Evolutionary conservation across 2,113 vertebrate genomes (phyloP).

Genomic region (Pelobates fuscus): DNA sequence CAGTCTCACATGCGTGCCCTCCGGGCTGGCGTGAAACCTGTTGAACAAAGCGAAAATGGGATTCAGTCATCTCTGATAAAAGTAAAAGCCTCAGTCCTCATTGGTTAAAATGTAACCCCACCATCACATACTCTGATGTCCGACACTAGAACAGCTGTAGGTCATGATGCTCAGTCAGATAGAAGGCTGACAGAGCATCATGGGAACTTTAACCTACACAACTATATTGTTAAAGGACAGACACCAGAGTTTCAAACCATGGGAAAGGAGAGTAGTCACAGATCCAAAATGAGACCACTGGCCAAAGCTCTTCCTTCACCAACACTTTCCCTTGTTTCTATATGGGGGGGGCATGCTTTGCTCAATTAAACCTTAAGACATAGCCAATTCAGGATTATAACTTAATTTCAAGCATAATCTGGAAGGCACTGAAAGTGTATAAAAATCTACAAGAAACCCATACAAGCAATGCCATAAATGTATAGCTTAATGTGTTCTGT

Average conservation of each 20-base stretch:
- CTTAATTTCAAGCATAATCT: too few relatives aligned
- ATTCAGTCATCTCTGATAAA: constrained; percentile 50
- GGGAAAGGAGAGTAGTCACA: constrained; percentile 27
- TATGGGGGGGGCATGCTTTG: neutral
- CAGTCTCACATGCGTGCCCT: constrained; percentile 50
- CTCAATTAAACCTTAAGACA: neutral
- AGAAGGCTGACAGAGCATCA: too few relatives aligned
- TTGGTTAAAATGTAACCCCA: constrained; percentile 42
- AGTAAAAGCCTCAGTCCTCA: constrained; percentile 43
- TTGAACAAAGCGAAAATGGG: constrained; percentile 50
- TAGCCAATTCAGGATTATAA: neutral
- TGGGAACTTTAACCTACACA: too few relatives aligned
- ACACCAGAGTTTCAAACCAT: neutral
- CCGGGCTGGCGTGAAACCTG: constrained; percentile 49
- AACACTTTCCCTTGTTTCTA: neutral
- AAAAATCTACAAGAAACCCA: too few relatives aligned
- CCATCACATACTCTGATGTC: constrained; percentile 6
- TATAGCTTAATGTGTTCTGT: too few relatives aligned
- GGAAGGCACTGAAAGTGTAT: too few relatives aligned
- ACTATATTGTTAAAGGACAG: too few relatives aligned
- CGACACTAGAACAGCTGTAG: too few relatives aligned
- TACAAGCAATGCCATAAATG: too few relatives aligned
- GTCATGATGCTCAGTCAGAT: too few relatives aligned
- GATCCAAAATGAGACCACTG: constrained; percentile 46
- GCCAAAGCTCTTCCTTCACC: constrained; percentile 9